Base-by-base conservation (phyloP, 2,888 invertebrate genomes). In the Agrilus biguttatus region DNA sequence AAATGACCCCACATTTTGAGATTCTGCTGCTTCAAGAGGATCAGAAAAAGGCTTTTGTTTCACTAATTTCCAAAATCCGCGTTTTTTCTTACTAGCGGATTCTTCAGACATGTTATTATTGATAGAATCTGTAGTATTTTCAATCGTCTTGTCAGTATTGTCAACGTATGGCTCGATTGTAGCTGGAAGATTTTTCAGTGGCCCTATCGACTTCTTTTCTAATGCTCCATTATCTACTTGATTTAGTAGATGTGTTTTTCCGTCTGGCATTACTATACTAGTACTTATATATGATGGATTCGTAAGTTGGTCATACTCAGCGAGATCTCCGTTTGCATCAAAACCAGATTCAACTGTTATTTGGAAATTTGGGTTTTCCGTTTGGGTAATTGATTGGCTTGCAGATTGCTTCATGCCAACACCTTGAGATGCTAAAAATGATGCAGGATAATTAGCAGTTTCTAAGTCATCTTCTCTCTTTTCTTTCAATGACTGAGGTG, bases 1-100 rank as follows among this genome's bases (percentile, higher is more conserved):
- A 12, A 63, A 53, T 12, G 54, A 55, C 37, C 56, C 79, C 28
- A 83, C 73, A 55, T 79, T 80, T 62, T 88, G 87, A 0, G 86
- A 85, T 61, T 88, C 88, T 0, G 87, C 85, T 0, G 77, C 75
- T 56, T 85, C 85, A 40, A 87, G 78, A 19, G 77, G 74, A 60
- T 86, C 87, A 14, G 57, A 53, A 8, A 49, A 44, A 17, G 47
- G 42, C 53, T 57, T 71, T 21, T 78, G 76, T 49, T 79, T 77
- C 0, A 83, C 76, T 49, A 81, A 75, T 54, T 82, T 82, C 78
- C 86, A 84, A 54, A 79, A 77, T 41, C 85, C 83, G 48, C 81
- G 75, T 5, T 28, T 53, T 33, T 45, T 51, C n/a, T 50, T 54
- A 10, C 49, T 50, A 39, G 47, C 48, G 49, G 52, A 46, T 47